phyloP scores from a whole-genome alignment of 2,888 invertebrate species.

The Gastrophysa polygoni region DNA sequence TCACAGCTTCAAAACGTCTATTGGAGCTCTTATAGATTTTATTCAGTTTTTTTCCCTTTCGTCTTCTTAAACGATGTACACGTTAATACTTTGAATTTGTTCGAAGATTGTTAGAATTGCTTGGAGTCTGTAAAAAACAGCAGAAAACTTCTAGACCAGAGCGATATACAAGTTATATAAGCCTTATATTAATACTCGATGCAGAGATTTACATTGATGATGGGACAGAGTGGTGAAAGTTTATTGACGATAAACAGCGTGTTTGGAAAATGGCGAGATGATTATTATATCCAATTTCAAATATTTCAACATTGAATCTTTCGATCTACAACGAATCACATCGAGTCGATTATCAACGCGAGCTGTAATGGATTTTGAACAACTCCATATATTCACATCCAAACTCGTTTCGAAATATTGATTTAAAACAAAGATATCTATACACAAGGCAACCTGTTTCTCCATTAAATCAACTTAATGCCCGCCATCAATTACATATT shows the following conservation, averaged over 20 bases:
- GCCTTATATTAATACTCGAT: too few species aligned
- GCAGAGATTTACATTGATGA: too few species aligned
- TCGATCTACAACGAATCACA: conserved; percentile 12
- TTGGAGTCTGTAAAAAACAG: too few species aligned
- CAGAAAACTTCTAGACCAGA: too few species aligned
- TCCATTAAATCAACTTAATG: conserved; percentile 22
- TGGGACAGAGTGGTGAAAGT: too few species aligned
- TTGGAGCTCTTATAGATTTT: too few species aligned
- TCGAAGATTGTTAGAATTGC: too few species aligned
- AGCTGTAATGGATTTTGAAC: conserved; percentile 14
- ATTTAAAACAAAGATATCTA: conserved; percentile 17
- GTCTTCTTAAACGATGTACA: too few species aligned
- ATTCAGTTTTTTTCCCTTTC: too few species aligned
- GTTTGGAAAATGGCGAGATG: neutral
- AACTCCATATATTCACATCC: conserved; percentile 3
- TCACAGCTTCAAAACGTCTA: too few species aligned
- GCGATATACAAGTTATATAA: too few species aligned
- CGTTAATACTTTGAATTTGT: too few species aligned
- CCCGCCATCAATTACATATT: conserved; percentile 22
- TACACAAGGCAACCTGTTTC: conserved; percentile 22
- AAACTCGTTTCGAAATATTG: conserved; percentile 12
- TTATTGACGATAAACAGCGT: neutral
- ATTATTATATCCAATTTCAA: neutral
- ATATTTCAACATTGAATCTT: conserved; percentile 5
- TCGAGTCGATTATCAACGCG: conserved; percentile 8